Base-by-base conservation (phyloP, 1,140 invertebrate genomes). In the Maconellicoccus hirsutus region DNA sequence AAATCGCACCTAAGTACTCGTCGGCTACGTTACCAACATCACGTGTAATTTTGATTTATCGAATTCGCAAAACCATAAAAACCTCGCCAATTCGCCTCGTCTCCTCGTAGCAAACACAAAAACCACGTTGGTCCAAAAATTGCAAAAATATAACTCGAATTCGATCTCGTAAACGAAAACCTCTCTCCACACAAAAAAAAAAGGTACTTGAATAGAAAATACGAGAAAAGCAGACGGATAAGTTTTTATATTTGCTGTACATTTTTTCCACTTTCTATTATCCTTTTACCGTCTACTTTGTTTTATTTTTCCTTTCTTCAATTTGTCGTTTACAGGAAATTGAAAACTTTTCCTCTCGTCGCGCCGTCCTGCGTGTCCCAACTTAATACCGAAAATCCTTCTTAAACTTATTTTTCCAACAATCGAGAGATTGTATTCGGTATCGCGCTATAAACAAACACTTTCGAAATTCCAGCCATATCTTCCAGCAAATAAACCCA, bases 371-470 rank as follows among this genome's bases (percentile, higher is more conserved):
- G 16, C 29, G 29, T 33, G 42, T 14, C 42, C 12, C 42, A 19
- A 52, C 12, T 52, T 52, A 52, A 52, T 52, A 52, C 42, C 42
- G 42, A 52, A 52, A 52, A 52, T 52, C 42, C 42, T 52, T 52
- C 61, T 66, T 66, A 25, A 66, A 66, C 61, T 66, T 66, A 66
- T 66, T 66, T 66, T 66, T 66, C 61, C 22, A 66, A 66, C 61
- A 66, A 66, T 66, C 21, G 21, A 23, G 61, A 66, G 61, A 66
- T 66, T 66, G 19, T 26, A 26, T 66, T 66, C 22, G 61, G 61
- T 66, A 66, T 66, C 61, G 61, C 61, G 61, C 61, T 26, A 66
- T 66, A 66, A 66, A 66, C 61, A 66, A 66, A 66, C 61, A 66
- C 61, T 66, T 66, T 66, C 61, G 61, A 23, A 66, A 66, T 66